phyloP scores from a whole-genome alignment of 2,113 vertebrate genomes.

The Anarhynchus alexandrinus region DNA sequence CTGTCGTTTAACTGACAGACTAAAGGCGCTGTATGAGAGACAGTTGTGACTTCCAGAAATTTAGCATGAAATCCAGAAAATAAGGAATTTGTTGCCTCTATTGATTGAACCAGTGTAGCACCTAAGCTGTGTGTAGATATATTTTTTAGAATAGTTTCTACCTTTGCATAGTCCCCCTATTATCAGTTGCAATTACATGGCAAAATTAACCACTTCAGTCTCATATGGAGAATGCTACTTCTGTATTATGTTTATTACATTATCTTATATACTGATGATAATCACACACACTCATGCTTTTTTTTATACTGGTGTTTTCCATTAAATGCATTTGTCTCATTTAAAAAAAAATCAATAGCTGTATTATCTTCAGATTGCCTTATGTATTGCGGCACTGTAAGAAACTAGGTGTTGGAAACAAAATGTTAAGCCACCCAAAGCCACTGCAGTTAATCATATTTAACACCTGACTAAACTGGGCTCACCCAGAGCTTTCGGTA shows the following conservation, averaged over 20 bases:
- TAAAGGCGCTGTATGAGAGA: not conserved
- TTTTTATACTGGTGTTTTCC: not conserved
- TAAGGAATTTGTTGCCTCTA: not conserved
- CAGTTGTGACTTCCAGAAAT: not conserved
- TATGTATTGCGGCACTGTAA: not conserved
- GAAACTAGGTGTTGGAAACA: conserved; percentile 14
- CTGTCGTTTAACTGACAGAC: fast-evolving
- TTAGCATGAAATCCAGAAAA: not conserved
- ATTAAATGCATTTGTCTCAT: not conserved
- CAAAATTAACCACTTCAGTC: not conserved
- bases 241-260: not conserved
- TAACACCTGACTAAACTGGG: conserved; percentile 5
- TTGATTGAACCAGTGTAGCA: not conserved
- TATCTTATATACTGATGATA: not conserved
- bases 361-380: not conserved
- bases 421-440: conserved; percentile 34
- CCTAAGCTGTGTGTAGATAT: not conserved
- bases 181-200: not conserved
- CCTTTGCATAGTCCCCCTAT: not conserved
- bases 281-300: not conserved
- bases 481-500: not conserved
- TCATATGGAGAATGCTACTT: not conserved
- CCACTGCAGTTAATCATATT: conserved; percentile 21
- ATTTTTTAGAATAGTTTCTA: not conserved
- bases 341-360: not conserved